These are phyloP conservation scores for Vipera latastei DNA, from an alignment of 2,797 vertebrate genomes.

Conservation along the genomic window DNA sequence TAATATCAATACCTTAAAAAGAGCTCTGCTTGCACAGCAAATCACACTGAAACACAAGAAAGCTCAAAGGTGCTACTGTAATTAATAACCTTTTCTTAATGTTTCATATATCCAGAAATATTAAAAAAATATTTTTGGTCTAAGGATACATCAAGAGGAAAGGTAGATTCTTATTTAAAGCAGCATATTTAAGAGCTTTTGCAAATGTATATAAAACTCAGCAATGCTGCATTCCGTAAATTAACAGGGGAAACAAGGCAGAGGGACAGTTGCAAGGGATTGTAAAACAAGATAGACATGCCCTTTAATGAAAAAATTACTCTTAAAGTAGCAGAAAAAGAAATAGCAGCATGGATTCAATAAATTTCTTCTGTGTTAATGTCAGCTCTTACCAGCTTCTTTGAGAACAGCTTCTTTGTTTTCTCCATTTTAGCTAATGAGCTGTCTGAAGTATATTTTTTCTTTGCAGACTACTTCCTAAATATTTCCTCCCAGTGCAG, in stretches of 20 bases:
- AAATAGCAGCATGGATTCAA: slow-evolving; percentile 46
- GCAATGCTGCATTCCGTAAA: slow-evolving; percentile 49
- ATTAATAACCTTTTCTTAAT: slow-evolving; percentile 19
- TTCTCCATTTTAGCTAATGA: slow-evolving; percentile 40
- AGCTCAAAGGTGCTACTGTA: not conserved
- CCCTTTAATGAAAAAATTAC: slow-evolving; percentile 47
- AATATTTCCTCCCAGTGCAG: slow-evolving; percentile 32
- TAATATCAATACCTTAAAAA: not conserved
- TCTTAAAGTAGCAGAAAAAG: slow-evolving; percentile 51
- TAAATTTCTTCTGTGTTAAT: not conserved
- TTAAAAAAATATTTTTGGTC: slow-evolving; percentile 13
- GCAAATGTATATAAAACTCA: slow-evolving; percentile 57
- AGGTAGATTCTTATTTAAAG: slow-evolving; percentile 6
- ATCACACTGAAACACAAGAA: not conserved
- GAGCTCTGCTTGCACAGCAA: not conserved
- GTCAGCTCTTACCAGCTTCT: slow-evolving; percentile 44
- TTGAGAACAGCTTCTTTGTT: slow-evolving; percentile 54
- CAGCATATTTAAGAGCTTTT: slow-evolving; percentile 52
- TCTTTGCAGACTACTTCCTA: slow-evolving; percentile 45
- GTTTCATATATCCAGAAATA: not conserved
- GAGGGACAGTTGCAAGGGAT: slow-evolving; percentile 7
- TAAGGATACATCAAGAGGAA: not conserved
- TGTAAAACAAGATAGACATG: slow-evolving; percentile 48
- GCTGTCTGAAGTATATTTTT: slow-evolving; percentile 46
- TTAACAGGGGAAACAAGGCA: slow-evolving; percentile 28